phyloP scores from a whole-genome alignment of 2,113 vertebrate genomes.

The Pituophis catenifer region DNA sequence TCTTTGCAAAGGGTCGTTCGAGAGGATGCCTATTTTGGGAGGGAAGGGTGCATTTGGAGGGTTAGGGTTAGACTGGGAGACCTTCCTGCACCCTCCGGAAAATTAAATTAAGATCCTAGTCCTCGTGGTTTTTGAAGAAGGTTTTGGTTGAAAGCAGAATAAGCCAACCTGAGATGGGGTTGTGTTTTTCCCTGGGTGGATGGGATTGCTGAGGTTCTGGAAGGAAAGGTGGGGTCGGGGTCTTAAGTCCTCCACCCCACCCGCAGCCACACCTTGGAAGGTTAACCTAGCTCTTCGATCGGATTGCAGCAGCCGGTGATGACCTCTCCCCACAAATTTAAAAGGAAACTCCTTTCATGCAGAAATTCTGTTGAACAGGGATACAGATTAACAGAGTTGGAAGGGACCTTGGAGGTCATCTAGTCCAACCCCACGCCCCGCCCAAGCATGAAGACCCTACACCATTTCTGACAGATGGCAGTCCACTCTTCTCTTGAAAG shows the following conservation, averaged over 20 bases:
- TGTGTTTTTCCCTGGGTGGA: not conserved
- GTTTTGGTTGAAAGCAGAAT: not conserved
- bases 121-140: not conserved
- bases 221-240: not conserved
- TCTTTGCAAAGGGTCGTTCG: not conserved
- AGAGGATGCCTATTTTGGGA: not conserved
- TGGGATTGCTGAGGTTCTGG: not conserved
- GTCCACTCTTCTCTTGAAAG: no score
- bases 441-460: no score
- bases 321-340: not conserved
- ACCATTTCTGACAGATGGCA: no score
- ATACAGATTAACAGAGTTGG: no score
- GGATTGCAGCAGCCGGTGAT: fast-evolving
- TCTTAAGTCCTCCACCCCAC: not conserved
- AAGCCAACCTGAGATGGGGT: no score
- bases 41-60: not conserved
- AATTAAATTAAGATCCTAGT: no score
- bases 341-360: not conserved
- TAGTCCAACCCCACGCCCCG: no score
- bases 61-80: not conserved
- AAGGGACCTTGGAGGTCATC: no score
- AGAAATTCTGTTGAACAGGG: not conserved
- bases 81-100: no score
- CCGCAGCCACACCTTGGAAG: not conserved
- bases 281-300: not conserved